Conservation (phyloP, 2,797 vertebrate genomes). For the Austrolebias charrua region DNA sequence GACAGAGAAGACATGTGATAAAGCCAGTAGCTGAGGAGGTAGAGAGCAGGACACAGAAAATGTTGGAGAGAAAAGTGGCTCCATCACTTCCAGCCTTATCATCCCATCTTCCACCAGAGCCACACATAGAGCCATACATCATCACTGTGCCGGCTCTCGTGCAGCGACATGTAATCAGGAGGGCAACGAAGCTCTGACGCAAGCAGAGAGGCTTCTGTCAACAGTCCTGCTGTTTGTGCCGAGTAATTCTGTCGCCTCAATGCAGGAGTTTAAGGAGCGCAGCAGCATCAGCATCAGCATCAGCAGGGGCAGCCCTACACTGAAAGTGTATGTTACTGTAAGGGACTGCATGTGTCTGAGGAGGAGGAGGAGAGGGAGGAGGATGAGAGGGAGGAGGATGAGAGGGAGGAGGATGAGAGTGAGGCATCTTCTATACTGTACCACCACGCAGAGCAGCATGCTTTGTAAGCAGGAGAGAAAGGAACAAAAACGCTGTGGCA, state of each 20-base stretch:
- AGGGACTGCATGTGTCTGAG: slow-evolving; percentile 6
- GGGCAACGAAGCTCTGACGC: slow-evolving; percentile 60
- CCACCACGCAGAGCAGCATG: slow-evolving; percentile 15
- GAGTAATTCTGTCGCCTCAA: slow-evolving; percentile 62
- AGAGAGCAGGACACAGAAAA: slow-evolving; percentile 29
- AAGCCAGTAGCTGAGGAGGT: slow-evolving; percentile 30
- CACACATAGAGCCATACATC: slow-evolving; percentile 43
- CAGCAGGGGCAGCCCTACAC: slow-evolving; percentile 24
- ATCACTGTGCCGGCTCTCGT: slow-evolving; percentile 43
- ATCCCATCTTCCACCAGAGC: slow-evolving; percentile 39
- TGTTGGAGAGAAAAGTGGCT: slow-evolving; percentile 41
- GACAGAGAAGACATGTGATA: slow-evolving; percentile 9
- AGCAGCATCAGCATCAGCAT: no score
- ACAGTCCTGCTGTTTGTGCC: slow-evolving; percentile 40
- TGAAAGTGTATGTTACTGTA: slow-evolving; percentile 29
- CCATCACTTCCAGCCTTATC: slow-evolving; percentile 32
- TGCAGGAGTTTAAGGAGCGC: slow-evolving; percentile 73
- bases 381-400: not conserved
- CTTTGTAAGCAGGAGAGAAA: slow-evolving; percentile 25
- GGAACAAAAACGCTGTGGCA: not conserved
- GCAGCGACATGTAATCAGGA: slow-evolving; percentile 54
- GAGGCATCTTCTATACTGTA: slow-evolving; percentile 1
- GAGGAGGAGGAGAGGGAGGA: not conserved
- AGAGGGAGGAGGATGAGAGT: not conserved
- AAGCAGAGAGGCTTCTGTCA: slow-evolving; percentile 54